These are phyloP conservation scores for Andrena bicolor DNA, from an alignment of 2,888 invertebrate genomes.

Conservation along the genomic window DNA sequence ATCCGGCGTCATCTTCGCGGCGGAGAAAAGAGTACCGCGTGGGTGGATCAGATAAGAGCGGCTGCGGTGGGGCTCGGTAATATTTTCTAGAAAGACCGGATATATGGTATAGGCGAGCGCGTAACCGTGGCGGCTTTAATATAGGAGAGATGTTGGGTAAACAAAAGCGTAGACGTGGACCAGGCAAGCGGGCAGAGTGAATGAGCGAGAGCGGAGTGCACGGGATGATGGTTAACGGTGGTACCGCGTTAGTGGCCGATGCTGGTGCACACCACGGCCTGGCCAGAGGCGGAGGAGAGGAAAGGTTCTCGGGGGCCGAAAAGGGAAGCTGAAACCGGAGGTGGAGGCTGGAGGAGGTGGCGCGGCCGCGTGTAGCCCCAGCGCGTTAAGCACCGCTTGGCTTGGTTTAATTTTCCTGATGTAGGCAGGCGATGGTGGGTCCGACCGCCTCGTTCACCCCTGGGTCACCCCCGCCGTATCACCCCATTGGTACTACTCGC, in stretches of 20 bases:
- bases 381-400: conserved; percentile 84
- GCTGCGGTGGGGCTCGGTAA: conserved; percentile 47
- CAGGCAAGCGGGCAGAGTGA: conserved; percentile 69
- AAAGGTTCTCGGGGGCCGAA: conserved; percentile 72
- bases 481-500: conserved; percentile 68
- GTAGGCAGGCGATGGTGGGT: conserved; percentile 83
- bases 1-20: conserved; percentile 53
- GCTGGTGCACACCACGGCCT: conserved; percentile 46
- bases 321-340: conserved; percentile 68
- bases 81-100: conserved; percentile 68
- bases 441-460: conserved; percentile 78
- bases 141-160: conserved; percentile 83
- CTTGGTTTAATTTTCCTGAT: conserved; percentile 85
- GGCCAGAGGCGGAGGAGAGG: conserved; percentile 58
- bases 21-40: conserved; percentile 59
- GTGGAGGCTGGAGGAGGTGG: conserved; percentile 70
- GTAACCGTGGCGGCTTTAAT: conserved; percentile 79
- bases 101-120: conserved; percentile 56
- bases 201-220: conserved; percentile 73
- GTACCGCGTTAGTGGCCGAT: conserved; percentile 53
- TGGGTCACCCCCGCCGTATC: conserved; percentile 73
- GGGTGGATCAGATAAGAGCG: conserved; percentile 57
- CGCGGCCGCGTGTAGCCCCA: conserved; percentile 78
- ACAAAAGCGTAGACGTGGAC: conserved; percentile 82
- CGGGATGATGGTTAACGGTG: conserved; percentile 63